These are phyloP conservation scores for Cynopterus brachyotis DNA, from an alignment of 2,113 vertebrate species.

Conservation along the genomic window DNA sequence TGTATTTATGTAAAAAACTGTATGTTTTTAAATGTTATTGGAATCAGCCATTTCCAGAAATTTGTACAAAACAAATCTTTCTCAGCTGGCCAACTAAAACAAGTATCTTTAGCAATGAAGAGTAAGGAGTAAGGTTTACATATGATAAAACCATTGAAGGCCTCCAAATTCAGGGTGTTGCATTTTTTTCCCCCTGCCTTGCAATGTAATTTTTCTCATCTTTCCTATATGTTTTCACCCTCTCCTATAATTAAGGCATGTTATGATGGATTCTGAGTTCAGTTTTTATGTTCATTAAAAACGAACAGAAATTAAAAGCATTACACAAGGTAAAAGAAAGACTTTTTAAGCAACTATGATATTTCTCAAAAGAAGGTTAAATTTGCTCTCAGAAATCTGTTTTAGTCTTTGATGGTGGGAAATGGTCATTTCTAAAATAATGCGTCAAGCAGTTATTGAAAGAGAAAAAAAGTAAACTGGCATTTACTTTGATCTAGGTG, in stretches of 20 bases:
- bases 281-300: constrained; percentile 47
- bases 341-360: background rate
- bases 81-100: background rate
- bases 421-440: background rate
- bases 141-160: background rate
- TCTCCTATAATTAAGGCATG: background rate
- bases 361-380: constrained; percentile 27
- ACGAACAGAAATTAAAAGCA: constrained; percentile 19
- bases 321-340: background rate
- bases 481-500: background rate
- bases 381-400: background rate
- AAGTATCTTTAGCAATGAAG: background rate
- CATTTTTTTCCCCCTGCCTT: background rate
- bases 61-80: constrained; percentile 5
- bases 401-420: background rate
- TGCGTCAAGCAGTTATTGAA: background rate
- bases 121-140: background rate
- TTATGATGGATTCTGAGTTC: background rate
- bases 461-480: background rate
- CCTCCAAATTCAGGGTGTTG: background rate
- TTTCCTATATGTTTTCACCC: background rate
- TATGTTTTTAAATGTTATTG: constrained; percentile 14
- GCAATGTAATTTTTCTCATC: background rate
- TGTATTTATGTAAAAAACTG: background rate
- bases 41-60: constrained; percentile 47